Percentiles rank a stretch among this genome's conserved stretches.
phyloP scores from a whole-genome alignment of 2,888 invertebrate species.

The Eupithecia inturbata region DNA sequence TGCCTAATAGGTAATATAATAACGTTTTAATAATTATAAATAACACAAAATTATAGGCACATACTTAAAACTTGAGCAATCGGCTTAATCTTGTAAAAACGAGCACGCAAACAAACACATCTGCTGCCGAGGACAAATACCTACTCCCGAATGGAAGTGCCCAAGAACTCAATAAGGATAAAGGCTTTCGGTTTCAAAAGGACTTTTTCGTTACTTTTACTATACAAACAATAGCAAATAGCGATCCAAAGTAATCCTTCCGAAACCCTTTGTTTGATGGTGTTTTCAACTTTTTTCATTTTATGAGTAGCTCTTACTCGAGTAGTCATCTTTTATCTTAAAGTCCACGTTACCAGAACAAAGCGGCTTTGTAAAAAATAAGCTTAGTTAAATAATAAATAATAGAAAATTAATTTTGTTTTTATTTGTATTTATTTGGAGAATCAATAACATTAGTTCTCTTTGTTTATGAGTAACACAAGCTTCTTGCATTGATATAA shows the following conservation, averaged over 20 bases:
- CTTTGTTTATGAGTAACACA: not conserved
- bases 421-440: too few relatives aligned
- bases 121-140: not conserved
- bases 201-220: slow-evolving; percentile 28
- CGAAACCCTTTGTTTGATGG: slow-evolving; percentile 19
- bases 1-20: not conserved
- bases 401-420: too few relatives aligned
- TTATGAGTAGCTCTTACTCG: not conserved
- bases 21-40: not conserved
- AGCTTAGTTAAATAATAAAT: too few relatives aligned
- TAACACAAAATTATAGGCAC: not conserved
- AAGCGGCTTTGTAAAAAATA: too few relatives aligned
- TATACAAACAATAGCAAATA: slow-evolving; percentile 29
- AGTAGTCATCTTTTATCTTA: not conserved
- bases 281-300: slow-evolving; percentile 13
- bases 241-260: slow-evolving; percentile 27
- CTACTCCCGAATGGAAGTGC: slow-evolving; percentile 23
- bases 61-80: not conserved
- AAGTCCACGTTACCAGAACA: too few relatives aligned
- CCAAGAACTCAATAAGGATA: slow-evolving; percentile 32
- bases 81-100: too few relatives aligned
- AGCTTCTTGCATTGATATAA: not conserved
- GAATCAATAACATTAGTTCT: not conserved
- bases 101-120: not conserved
- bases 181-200: slow-evolving; percentile 28